Conservation (phyloP, 2,888 invertebrate genomes). For the Drosophila parthenogenetica region DNA sequence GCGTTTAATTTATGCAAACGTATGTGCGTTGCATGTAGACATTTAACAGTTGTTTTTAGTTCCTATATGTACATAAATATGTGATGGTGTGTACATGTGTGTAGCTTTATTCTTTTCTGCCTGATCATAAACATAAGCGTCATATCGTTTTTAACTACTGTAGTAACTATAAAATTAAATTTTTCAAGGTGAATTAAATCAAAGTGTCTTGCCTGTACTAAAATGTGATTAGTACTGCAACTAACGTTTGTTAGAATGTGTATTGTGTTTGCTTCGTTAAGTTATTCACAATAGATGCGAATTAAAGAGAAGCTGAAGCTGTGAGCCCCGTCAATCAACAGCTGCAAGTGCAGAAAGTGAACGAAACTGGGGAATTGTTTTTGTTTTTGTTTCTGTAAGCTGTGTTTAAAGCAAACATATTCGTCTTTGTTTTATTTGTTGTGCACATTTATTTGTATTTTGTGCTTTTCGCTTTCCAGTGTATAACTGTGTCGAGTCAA, state of each 20-base stretch:
- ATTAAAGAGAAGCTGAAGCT: not conserved
- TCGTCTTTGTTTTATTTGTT: conserved; percentile 29
- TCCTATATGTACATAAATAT: not conserved
- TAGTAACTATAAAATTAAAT: not conserved
- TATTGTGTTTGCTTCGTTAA: not conserved
- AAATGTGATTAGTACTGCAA: too few species aligned
- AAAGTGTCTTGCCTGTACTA: not conserved
- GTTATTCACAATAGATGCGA: not conserved
- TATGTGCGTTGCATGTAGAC: not conserved
- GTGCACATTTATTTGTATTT: conserved; percentile 21
- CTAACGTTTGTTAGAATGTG: too few species aligned
- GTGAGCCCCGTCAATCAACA: not conserved
- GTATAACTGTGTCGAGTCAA: conserved; percentile 26
- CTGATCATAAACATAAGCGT: not conserved
- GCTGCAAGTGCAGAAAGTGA: conserved; percentile 7
- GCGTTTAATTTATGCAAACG: conserved; percentile 12
- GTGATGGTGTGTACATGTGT: not conserved
- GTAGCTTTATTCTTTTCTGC: not conserved
- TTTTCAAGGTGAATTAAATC: conserved; percentile 15
- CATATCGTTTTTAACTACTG: not conserved
- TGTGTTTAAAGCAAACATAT: conserved; percentile 43
- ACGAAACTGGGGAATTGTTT: conserved; percentile 19
- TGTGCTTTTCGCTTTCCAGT: conserved; percentile 23
- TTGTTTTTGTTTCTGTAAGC: conserved; percentile 46
- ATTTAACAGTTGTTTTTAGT: conserved; percentile 13